A percentile compares a stretch with the other conserved stretches of the same genome.
phyloP scores from a whole-genome alignment of 2,113 vertebrate genomes.

The Tachuris rubrigastra region DNA sequence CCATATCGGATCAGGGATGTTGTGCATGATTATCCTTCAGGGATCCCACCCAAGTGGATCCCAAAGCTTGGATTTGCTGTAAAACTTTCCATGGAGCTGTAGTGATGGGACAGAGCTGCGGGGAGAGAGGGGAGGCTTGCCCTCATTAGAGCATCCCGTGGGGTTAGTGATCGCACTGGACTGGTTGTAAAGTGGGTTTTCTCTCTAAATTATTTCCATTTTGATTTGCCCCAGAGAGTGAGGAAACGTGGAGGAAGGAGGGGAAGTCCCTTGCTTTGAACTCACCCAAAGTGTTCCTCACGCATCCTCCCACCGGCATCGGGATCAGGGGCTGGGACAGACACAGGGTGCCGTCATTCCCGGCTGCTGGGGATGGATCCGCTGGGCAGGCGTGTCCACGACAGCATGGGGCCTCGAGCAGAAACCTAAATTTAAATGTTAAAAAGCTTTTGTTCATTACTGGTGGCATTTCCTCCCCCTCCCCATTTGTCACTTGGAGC shows the following conservation, averaged over 20 bases:
- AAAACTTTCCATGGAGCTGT: background rate
- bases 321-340: background rate
- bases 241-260: background rate
- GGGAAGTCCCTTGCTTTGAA: background rate
- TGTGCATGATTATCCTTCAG: background rate
- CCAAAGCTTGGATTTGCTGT: background rate
- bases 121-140: background rate
- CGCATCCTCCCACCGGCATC: fast-evolving
- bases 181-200: background rate
- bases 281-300: background rate
- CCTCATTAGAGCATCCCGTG: background rate
- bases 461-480: constrained; percentile 72
- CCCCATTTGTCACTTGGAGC: constrained; percentile 81
- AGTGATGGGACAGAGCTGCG: background rate
- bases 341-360: background rate
- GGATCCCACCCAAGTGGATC: background rate
- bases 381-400: background rate
- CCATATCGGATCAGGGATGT: fast-evolving
- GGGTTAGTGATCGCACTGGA: background rate
- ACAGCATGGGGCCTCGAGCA: constrained; percentile 13
- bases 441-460: constrained; percentile 83
- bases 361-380: background rate
- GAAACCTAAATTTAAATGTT: constrained; percentile 82
- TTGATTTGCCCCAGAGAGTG: background rate
- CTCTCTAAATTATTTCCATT: background rate